Evolutionary conservation across 2,113 vertebrate genomes (phyloP).

Genomic region (Ursus arctos): DNA sequence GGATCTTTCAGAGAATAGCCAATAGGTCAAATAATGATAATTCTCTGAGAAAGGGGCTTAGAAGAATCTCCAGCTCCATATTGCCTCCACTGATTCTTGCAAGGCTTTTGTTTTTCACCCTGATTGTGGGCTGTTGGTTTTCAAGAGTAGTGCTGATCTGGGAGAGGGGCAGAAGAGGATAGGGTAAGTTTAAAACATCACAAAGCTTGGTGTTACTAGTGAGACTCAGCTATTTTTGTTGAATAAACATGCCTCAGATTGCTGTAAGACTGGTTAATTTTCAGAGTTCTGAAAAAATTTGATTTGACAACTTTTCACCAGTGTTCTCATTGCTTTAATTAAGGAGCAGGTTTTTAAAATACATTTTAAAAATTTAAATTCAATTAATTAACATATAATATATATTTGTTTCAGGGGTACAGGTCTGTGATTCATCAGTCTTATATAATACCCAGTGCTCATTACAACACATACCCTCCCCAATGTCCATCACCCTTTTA

Average conservation of each 20-base stretch:
- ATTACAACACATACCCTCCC: too few species aligned
- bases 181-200: slow-evolving; percentile 7
- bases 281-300: background rate
- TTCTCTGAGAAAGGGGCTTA: background rate
- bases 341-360: background rate
- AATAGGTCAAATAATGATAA: background rate
- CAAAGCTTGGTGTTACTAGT: background rate
- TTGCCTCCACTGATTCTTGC: background rate
- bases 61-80: background rate
- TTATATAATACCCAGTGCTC: too few species aligned
- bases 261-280: background rate
- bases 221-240: background rate
- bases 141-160: background rate
- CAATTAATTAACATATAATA: too few species aligned
- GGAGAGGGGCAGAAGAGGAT: background rate
- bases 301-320: background rate
- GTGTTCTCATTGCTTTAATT: background rate
- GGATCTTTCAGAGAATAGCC: background rate
- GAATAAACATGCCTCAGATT: background rate
- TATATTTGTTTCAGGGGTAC: too few species aligned
- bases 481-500: too few species aligned
- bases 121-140: background rate
- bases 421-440: too few species aligned
- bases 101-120: background rate
- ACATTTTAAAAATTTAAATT: too few species aligned